Percentiles rank a stretch among this genome's conserved stretches.
Conservation (phyloP, 2,797 vertebrate genomes). For the Sciaenops ocellatus region DNA sequence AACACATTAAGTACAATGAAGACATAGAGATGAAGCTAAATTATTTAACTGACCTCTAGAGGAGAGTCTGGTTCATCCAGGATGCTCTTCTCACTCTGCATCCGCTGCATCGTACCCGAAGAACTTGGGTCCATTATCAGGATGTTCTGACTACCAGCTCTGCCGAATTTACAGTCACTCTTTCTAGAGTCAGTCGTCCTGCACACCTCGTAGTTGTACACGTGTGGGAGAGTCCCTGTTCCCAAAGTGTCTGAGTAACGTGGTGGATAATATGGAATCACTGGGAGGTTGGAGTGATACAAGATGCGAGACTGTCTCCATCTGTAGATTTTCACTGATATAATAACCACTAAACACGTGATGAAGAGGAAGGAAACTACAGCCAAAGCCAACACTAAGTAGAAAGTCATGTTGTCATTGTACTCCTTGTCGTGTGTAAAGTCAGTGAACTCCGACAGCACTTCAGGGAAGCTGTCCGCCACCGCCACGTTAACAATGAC, state of each 20-base stretch:
- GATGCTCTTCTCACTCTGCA: no score
- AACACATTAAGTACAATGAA: fast-evolving
- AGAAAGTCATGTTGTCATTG: constrained; percentile 30
- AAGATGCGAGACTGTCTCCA: constrained; percentile 49
- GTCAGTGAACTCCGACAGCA: constrained; percentile 42
- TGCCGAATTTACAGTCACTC: no score
- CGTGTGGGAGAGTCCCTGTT: constrained; percentile 66
- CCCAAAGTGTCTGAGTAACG: constrained; percentile 66
- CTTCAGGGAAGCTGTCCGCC: constrained; percentile 45
- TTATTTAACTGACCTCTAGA: no score
- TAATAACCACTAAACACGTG: constrained; percentile 38
- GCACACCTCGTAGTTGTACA: no score
- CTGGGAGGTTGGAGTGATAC: constrained; percentile 54
- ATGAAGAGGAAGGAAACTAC: constrained; percentile 51
- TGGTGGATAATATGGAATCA: constrained; percentile 69
- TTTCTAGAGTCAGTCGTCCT: no score
- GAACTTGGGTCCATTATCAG: no score
- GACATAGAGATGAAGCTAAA: background rate
- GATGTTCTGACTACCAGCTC: no score
- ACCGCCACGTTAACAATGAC: constrained; percentile 49
- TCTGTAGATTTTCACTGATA: constrained; percentile 43
- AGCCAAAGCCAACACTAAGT: constrained; percentile 37
- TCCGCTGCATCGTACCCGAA: no score
- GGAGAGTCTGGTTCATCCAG: no score
- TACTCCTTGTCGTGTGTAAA: constrained; percentile 46